These are phyloP conservation scores for Scrobipalpa costella DNA, from an alignment of 2,888 invertebrate species.

Conservation along the genomic window DNA sequence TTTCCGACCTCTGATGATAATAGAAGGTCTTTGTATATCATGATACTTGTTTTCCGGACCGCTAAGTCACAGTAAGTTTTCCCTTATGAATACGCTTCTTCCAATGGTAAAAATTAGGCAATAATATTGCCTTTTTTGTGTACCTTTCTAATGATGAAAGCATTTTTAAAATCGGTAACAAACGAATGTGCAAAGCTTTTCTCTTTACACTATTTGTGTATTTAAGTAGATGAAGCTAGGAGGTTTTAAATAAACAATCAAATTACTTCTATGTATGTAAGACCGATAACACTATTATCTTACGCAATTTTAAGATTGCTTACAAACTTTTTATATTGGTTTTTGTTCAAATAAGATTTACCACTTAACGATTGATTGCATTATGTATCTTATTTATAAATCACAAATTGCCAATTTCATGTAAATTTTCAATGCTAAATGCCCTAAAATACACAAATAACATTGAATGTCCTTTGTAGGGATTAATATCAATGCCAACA, in stretches of 20 bases:
- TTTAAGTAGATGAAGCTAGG: no score
- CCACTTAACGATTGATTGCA: no score
- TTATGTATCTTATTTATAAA: not conserved
- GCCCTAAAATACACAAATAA: not conserved
- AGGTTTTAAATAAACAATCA: not conserved
- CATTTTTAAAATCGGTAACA: no score
- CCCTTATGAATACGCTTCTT: no score
- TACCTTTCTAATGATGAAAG: no score
- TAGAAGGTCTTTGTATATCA: not conserved
- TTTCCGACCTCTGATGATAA: no score
- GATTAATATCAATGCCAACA: conserved; percentile 20
- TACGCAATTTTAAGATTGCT: conserved; percentile 4
- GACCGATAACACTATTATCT: conserved; percentile 2
- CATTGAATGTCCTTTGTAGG: conserved; percentile 17
- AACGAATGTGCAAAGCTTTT: no score
- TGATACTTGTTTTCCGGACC: no score
- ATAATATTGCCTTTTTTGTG: no score
- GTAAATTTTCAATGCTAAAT: conserved; percentile 26
- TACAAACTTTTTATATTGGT: not conserved
- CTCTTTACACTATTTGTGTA: no score
- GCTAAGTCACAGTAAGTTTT: no score
- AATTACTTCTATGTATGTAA: not conserved
- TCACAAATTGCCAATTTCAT: conserved; percentile 19
- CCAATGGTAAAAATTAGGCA: no score
- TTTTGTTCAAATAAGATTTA: not conserved